phyloP scores from a whole-genome alignment of 2,113 vertebrate genomes.

The Siniperca knerii region DNA sequence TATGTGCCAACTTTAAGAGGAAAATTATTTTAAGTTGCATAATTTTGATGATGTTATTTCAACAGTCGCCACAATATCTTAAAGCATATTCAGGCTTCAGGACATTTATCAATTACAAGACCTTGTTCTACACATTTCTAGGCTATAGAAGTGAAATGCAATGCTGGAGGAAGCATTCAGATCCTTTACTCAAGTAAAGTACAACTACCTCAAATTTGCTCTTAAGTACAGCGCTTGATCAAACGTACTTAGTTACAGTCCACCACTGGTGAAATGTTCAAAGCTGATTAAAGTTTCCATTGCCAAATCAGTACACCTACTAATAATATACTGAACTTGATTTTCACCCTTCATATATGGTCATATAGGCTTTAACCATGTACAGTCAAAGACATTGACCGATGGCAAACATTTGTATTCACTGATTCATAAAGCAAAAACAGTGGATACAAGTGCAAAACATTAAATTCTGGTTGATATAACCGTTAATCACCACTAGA shows the following conservation, averaged over 20 bases:
- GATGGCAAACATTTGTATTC: not conserved
- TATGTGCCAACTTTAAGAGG: conserved; percentile 27
- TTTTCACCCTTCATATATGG: not conserved
- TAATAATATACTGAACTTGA: not conserved
- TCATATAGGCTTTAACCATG: not conserved
- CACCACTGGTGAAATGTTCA: not conserved
- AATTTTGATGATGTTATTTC: conserved; percentile 25
- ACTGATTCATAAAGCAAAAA: conserved; percentile 10
- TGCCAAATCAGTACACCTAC: not conserved
- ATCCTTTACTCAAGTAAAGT: not conserved
- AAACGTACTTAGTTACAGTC: not conserved
- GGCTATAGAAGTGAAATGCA: not conserved
- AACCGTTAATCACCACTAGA: conserved; percentile 67
- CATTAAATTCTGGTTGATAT: conserved; percentile 10
- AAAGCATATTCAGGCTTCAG: conserved; percentile 20
- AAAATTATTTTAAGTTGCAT: conserved; percentile 6
- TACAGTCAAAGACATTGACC: not conserved
- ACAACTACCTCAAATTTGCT: not conserved
- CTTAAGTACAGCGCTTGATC: not conserved
- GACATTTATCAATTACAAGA: conserved; percentile 27
- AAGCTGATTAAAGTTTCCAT: not conserved
- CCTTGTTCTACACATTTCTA: conserved; percentile 14
- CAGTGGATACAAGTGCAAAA: not conserved
- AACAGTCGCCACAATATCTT: not conserved
- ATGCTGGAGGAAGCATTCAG: not conserved